phyloP scores from a whole-genome alignment of 2,888 invertebrate species.

The Nematopogon swammerdamellus region DNA sequence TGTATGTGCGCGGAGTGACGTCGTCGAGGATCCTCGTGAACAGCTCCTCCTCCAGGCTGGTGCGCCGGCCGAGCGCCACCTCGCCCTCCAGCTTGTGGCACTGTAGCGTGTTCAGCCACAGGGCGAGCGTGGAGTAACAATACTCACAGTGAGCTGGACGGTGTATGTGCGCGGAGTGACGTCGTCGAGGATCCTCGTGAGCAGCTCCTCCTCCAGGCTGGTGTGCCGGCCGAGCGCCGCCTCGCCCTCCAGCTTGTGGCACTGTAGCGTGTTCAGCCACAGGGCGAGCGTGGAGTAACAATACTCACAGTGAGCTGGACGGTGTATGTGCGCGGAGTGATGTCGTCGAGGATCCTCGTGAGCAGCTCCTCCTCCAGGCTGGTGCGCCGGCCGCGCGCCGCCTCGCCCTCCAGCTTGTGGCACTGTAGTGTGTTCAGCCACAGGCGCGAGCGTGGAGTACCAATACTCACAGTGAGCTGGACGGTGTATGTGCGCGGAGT shows the following conservation, averaged over 20 bases:
- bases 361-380: constrained; percentile 22
- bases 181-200: constrained; percentile 24
- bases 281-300: not conserved
- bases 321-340: constrained; percentile 23
- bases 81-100: not conserved
- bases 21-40: constrained; percentile 24
- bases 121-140: not conserved
- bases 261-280: not conserved
- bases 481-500: constrained; percentile 25
- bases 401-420: not conserved
- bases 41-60: constrained; percentile 19
- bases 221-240: constrained; percentile 8
- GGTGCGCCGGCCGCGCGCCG: not conserved
- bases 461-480: constrained; percentile 27
- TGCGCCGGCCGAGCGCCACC: not conserved
- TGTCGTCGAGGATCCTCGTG: constrained; percentile 23
- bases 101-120: not conserved
- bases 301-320: constrained; percentile 32
- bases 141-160: constrained; percentile 32
- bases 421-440: not conserved
- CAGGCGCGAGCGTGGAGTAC: not conserved
- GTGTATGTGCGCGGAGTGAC: constrained; percentile 23
- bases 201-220: constrained; percentile 21
- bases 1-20: constrained; percentile 23
- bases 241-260: not conserved